A percentile compares a stretch with the other conserved stretches of the same genome.
Conservation (phyloP, 92 coral and sea anemone genomes). For the Parazoanthus atlanticus region DNA sequence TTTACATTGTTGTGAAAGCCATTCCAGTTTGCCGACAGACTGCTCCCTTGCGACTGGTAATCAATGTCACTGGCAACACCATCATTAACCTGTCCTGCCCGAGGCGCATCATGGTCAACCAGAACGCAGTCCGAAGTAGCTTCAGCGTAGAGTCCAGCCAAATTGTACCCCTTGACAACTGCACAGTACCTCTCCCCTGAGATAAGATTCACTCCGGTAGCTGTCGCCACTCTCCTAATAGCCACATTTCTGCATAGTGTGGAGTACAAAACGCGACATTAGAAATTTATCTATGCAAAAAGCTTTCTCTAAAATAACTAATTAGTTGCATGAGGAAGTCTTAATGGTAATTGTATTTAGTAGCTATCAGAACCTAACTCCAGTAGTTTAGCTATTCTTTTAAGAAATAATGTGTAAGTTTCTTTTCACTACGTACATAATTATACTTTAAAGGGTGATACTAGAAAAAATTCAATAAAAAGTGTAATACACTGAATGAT, state of each 20-base stretch:
- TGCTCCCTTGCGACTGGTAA: conserved; percentile 72
- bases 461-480: too few relatives aligned
- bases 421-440: too few relatives aligned
- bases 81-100: conserved; percentile 81
- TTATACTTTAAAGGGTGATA: too few relatives aligned
- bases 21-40: conserved; percentile 85
- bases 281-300: too few relatives aligned
- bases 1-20: conserved; percentile 76
- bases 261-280: neutral
- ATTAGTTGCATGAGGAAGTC: too few relatives aligned
- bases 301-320: too few relatives aligned
- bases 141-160: conserved; percentile 70
- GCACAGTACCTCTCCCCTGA: conserved; percentile 91
- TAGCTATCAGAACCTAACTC: neutral
- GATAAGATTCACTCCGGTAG: conserved; percentile 65
- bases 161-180: conserved; percentile 76
- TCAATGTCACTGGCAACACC: conserved; percentile 72
- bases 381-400: too few relatives aligned
- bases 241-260: conserved; percentile 39
- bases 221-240: conserved; percentile 47
- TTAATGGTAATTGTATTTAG: neutral
- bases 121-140: conserved; percentile 85
- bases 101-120: conserved; percentile 91
- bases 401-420: too few relatives aligned
- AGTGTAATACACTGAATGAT: too few relatives aligned